Base-by-base conservation (phyloP, 2,113 vertebrate species). In the Epinephelus fuscoguttatus region DNA sequence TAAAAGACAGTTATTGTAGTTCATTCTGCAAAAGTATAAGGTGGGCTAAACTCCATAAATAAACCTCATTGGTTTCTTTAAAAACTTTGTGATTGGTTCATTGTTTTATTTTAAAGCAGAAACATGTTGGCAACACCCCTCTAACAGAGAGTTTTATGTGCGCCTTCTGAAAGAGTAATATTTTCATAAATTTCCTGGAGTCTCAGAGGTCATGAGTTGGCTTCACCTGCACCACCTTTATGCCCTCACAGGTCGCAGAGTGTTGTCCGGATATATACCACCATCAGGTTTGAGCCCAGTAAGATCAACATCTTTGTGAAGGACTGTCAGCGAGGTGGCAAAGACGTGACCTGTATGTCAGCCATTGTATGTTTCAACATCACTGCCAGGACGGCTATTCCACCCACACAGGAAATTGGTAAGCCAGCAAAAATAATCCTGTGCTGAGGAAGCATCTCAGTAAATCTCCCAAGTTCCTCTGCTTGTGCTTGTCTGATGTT, bases 291-390 rank as follows among this genome's bases (percentile, higher is more conserved):
- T 0, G 97, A 99, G 91, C 98, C 98, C 1, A 56, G 94, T 87
- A 99, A 99, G 88, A 94, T 99, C 94, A 99, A 99, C 94, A 96
- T 98, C 93, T 99, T 99, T 93, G 96, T 96, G 95, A 97, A 98
- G 88, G 97, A 99, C 94, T 99, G 98, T 91, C 93, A 86, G 86
- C 92, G 98, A 71, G 96, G 94, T 0, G 97, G 97, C 33, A 97
- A 97, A 87, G 97, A 99, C 0, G 97, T 98, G 89, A 98, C 97
- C 78, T 99, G 98, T 78, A 96, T 99, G 96, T 95, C 96, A 0
- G 96, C 97, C 81, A 96, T 97, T 15, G 84, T 98, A 79, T 99
- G 98, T 91, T 97, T 99, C 94, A 96, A 96, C 0, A 94, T 98
- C 0, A 53, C 97, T 56, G 96, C 97, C 92, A 96, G 96, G 92